Evolutionary conservation across 2,888 invertebrate genomes (phyloP).

Genomic region (Drosophila recens): DNA sequence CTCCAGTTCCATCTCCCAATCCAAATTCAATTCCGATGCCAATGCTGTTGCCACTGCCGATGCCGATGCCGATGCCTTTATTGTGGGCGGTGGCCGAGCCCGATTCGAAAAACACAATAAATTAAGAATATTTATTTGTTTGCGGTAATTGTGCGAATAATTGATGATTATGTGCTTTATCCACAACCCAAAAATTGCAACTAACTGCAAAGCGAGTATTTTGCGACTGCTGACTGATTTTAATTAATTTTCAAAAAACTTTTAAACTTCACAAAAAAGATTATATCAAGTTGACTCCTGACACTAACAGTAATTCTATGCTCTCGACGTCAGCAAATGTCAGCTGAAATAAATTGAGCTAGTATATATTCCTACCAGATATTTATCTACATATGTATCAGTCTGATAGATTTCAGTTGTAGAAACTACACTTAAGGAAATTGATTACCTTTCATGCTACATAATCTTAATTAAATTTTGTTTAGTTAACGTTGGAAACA

Average conservation of each 20-base stretch:
- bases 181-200: slow-evolving; percentile 46
- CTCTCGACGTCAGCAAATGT: slow-evolving; percentile 6
- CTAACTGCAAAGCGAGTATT: slow-evolving; percentile 44
- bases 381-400: background rate
- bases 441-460: background rate
- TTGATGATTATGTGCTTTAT: slow-evolving; percentile 73
- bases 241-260: slow-evolving; percentile 63
- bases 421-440: background rate
- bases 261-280: no score
- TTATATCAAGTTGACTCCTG: slow-evolving; percentile 47
- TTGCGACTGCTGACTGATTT: slow-evolving; percentile 46
- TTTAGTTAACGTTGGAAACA: background rate
- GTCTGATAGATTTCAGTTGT: background rate
- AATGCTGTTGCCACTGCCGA: background rate
- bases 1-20: slow-evolving; percentile 11
- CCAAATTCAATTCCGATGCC: slow-evolving; percentile 20
- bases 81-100: slow-evolving; percentile 70
- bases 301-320: slow-evolving; percentile 6
- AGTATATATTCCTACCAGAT: background rate
- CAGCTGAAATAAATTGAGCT: slow-evolving; percentile 7
- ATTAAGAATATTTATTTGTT: slow-evolving; percentile 79
- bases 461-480: slow-evolving; percentile 12
- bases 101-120: slow-evolving; percentile 74
- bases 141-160: slow-evolving; percentile 80
- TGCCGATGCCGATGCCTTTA: slow-evolving; percentile 37